Percentiles rank a stretch among this genome's conserved stretches.
phyloP scores from a whole-genome alignment of 2,888 invertebrate species.

The Himalopsyche anomala region DNA sequence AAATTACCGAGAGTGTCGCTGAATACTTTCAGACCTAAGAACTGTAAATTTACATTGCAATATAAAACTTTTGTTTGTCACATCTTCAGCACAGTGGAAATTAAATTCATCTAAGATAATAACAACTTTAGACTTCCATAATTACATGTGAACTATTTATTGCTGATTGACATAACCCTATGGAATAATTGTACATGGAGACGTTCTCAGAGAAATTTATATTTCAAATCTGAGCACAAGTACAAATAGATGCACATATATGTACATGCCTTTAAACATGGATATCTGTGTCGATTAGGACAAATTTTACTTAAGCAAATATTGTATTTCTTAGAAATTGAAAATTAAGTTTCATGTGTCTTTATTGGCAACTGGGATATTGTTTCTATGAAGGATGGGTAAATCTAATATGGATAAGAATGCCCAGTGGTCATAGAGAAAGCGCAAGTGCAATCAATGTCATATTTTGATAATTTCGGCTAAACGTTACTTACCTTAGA shows the following conservation, averaged over 20 bases:
- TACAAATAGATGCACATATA: too few species aligned
- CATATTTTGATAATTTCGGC: not conserved
- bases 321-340: too few species aligned
- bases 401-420: not conserved
- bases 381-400: not conserved
- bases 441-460: not conserved
- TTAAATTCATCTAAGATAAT: not conserved
- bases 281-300: too few species aligned
- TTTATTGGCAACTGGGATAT: too few species aligned
- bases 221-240: too few species aligned
- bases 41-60: not conserved
- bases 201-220: not conserved
- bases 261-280: too few species aligned
- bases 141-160: not conserved
- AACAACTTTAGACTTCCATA: not conserved
- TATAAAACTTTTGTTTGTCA: too few species aligned
- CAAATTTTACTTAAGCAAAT: too few species aligned
- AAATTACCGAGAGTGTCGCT: not conserved
- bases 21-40: not conserved
- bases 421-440: too few species aligned
- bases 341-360: too few species aligned
- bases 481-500: slow-evolving; percentile 27
- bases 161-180: not conserved
- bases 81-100: accelerated
- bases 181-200: not conserved